phyloP scores from a whole-genome alignment of 2,888 invertebrate genomes.

The Alloplasta piceator region DNA sequence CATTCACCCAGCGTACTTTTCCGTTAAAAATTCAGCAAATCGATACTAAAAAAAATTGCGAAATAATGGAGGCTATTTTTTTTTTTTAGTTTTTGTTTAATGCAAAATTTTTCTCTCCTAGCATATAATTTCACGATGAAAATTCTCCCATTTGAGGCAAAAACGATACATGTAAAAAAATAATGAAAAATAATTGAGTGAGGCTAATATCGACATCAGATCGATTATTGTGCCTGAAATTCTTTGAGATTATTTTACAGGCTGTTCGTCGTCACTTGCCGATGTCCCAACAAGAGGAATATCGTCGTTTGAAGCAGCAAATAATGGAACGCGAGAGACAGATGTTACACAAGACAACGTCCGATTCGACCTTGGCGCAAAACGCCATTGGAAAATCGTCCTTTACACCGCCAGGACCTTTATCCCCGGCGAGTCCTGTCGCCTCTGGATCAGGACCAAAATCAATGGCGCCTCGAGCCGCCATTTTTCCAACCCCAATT shows the following conservation, averaged over 20 bases:
- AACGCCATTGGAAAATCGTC: constrained; percentile 47
- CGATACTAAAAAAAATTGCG: no score
- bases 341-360: constrained; percentile 69
- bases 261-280: constrained; percentile 82
- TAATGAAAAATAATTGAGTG: no score
- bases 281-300: constrained; percentile 82
- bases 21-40: no score
- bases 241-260: constrained; percentile 73
- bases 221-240: constrained; percentile 20
- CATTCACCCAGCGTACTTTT: no score
- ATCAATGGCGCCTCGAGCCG: background rate
- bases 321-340: constrained; percentile 79
- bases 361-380: constrained; percentile 32
- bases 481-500: constrained; percentile 14
- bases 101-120: no score
- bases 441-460: constrained; percentile 6
- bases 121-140: no score
- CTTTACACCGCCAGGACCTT: constrained; percentile 63
- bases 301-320: constrained; percentile 81
- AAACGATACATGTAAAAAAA: no score
- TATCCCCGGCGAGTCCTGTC: constrained; percentile 64
- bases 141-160: no score
- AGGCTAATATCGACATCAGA: no score
- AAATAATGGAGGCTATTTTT: no score
- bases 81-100: no score